phyloP scores from a whole-genome alignment of 2,113 vertebrate species.

The Brachyistius frenatus region DNA sequence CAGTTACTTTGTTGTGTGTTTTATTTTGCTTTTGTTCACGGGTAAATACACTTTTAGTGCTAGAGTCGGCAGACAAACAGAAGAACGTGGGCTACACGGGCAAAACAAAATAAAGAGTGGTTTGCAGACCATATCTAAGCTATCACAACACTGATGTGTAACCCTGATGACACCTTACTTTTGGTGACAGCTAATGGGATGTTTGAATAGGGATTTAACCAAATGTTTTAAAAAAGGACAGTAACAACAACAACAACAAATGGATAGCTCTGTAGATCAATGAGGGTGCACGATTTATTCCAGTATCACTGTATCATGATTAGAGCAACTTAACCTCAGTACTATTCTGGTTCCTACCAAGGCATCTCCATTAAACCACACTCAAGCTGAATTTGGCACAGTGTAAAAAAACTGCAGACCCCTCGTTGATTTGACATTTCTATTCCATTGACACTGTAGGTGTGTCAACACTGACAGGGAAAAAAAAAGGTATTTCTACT shows the following conservation, averaged over 20 bases:
- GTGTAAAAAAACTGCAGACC: neutral
- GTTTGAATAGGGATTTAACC: conserved; percentile 1
- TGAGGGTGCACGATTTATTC: neutral
- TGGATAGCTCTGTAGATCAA: conserved; percentile 10
- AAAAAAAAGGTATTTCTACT: neutral
- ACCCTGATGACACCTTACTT: conserved; percentile 13
- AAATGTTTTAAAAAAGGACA: conserved; percentile 6
- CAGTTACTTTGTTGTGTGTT: conserved; percentile 37
- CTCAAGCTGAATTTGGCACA: neutral
- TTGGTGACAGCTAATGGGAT: conserved; percentile 1
- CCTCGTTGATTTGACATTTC: neutral
- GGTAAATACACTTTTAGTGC: conserved; percentile 42
- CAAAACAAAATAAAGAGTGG: conserved; percentile 26
- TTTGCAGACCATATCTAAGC: conserved; percentile 46
- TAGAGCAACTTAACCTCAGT: conserved; percentile 2
- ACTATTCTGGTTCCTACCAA: neutral
- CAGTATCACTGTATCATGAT: conserved; percentile 5
- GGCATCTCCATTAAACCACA: neutral
- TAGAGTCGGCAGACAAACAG: conserved; percentile 13
- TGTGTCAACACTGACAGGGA: neutral
- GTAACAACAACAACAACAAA: neutral
- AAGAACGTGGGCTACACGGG: neutral
- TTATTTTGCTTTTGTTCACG: conserved; percentile 36
- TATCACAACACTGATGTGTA: conserved; percentile 35
- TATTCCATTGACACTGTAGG: neutral